phyloP scores from a whole-genome alignment of 2,113 vertebrate genomes.

The Serinus canaria region DNA sequence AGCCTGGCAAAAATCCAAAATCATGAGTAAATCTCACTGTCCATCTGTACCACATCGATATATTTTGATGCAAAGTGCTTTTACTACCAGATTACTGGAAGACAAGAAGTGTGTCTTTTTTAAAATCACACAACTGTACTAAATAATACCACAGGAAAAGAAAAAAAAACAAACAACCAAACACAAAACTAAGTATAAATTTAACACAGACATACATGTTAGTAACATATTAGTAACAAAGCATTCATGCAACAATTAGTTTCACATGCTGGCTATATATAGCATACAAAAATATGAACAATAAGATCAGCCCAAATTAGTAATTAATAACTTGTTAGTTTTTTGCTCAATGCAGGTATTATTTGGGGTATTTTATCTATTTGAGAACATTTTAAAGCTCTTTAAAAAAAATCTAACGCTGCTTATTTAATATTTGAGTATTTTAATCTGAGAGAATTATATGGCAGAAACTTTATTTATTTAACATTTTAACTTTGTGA shows the following conservation, averaged over 20 bases:
- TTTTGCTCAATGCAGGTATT: not conserved
- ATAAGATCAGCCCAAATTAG: not conserved
- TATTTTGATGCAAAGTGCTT: constrained; percentile 28
- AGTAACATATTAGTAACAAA: constrained; percentile 51
- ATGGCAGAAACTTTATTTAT: not conserved
- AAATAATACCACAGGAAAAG: not conserved
- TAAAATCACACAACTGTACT: constrained; percentile 40
- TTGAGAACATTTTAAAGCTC: not conserved
- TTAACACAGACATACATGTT: not conserved
- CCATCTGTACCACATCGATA: not conserved
- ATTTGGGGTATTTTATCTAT: not conserved
- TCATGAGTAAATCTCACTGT: constrained; percentile 59
- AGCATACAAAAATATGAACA: not conserved
- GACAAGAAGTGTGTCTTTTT: constrained; percentile 16
- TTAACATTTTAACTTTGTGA: not conserved
- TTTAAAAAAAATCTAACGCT: not conserved
- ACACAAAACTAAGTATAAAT: not conserved
- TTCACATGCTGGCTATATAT: constrained; percentile 16
- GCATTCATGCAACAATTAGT: constrained; percentile 56
- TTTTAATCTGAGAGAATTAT: not conserved
- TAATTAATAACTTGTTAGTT: not conserved
- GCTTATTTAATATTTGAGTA: not conserved
- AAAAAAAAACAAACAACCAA: not conserved
- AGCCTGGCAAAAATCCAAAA: constrained; percentile 74
- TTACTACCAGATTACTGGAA: constrained; percentile 42